Conservation (phyloP, 2,888 invertebrate species). For the Labia minor region DNA sequence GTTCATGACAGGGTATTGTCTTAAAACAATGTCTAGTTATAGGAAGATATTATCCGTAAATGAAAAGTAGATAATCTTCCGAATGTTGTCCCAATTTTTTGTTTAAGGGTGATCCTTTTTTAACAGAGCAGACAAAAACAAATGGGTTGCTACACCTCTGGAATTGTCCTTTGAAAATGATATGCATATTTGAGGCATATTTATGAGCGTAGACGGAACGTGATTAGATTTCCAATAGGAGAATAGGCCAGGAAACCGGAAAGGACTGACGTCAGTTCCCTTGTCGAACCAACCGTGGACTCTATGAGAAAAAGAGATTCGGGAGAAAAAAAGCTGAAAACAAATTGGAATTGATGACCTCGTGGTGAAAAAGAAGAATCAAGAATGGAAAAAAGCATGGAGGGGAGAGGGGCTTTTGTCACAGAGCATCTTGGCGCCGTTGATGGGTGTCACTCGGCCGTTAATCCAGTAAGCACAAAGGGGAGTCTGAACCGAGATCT, state of each 20-base stretch:
- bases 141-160: neutral
- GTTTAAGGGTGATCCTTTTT: neutral
- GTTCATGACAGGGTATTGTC: no score
- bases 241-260: neutral
- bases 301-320: neutral
- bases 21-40: neutral
- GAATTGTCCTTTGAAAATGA: neutral
- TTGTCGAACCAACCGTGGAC: neutral
- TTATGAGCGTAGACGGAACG: neutral
- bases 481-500: no score
- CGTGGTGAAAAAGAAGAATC: neutral
- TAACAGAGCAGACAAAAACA: neutral
- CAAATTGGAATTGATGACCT: conserved; percentile 8
- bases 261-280: conserved; percentile 3
- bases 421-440: neutral
- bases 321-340: neutral
- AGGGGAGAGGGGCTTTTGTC: neutral
- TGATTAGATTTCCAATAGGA: neutral
- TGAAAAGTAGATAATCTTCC: neutral
- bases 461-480: neutral
- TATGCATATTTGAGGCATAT: conserved; percentile 5
- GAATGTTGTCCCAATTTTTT: neutral
- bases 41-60: neutral
- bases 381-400: neutral
- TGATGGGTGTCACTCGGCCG: neutral